A percentile compares a stretch with the other conserved stretches of the same genome.
Conservation (phyloP, 2,113 vertebrate genomes). For the Collichthys lucidus region DNA sequence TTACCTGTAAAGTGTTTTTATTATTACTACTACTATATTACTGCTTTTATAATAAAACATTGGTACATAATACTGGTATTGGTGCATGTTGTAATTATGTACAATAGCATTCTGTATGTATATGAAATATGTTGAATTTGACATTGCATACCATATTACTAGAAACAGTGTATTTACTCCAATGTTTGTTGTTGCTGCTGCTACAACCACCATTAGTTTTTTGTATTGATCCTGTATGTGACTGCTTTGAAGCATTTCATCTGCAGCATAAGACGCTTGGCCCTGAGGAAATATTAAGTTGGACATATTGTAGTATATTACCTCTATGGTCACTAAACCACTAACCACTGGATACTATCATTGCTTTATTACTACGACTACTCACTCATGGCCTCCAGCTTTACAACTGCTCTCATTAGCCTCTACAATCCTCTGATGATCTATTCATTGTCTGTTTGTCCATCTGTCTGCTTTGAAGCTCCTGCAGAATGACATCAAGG, state of each 20-base stretch:
- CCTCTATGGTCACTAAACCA: neutral
- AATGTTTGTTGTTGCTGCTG: neutral
- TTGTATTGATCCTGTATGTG: neutral
- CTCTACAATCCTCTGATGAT: neutral
- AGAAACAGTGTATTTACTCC: neutral
- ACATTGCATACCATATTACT: neutral
- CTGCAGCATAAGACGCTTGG: neutral
- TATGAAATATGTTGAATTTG: neutral
- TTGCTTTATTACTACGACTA: neutral
- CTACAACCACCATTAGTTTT: neutral
- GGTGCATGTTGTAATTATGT: neutral
- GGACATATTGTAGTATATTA: neutral
- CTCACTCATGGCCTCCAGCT: neutral
- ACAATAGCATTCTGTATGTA: neutral
- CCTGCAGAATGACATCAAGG: neutral
- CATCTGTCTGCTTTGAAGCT: neutral
- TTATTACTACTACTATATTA: neutral
- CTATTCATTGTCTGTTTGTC: neutral
- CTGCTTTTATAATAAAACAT: neutral
- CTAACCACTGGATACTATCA: neutral
- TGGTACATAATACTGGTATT: neutral
- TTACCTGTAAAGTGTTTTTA: neutral
- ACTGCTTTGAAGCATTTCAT: neutral
- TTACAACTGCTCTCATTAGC: constrained; percentile 1
- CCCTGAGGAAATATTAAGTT: neutral